These are phyloP conservation scores for Drosophila seguyi DNA, from an alignment of 1,140 invertebrate species.

Conservation along the genomic window DNA sequence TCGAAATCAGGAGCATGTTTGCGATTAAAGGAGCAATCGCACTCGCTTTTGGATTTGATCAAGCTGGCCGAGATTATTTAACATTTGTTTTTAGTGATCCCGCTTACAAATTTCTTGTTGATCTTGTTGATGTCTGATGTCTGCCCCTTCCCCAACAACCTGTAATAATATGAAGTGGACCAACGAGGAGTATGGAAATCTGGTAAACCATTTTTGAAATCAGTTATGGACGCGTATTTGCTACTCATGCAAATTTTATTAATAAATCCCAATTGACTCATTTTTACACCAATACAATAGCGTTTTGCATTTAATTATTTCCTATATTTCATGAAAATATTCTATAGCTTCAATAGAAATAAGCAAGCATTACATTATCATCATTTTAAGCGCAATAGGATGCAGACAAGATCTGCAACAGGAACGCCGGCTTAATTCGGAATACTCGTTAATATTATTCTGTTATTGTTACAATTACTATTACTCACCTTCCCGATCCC, in stretches of 20 bases:
- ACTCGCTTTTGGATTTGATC: slow-evolving; percentile 60
- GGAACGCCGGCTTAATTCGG: too few relatives aligned
- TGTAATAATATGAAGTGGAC: background rate
- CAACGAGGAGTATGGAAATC: background rate
- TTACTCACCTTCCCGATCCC: slow-evolving; percentile 75
- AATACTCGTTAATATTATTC: background rate
- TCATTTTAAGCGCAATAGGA: too few relatives aligned
- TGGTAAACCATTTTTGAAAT: too few relatives aligned
- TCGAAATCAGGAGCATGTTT: background rate
- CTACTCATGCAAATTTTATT: background rate
- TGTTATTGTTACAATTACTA: too few relatives aligned
- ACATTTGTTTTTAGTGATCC: background rate
- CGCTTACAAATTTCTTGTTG: slow-evolving; percentile 46
- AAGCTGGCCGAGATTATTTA: slow-evolving; percentile 53
- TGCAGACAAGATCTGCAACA: too few relatives aligned
- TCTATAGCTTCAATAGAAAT: background rate
- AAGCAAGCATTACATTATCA: too few relatives aligned
- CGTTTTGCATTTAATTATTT: background rate
- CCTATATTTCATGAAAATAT: background rate
- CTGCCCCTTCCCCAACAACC: background rate
- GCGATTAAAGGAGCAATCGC: slow-evolving; percentile 3
- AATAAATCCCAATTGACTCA: background rate
- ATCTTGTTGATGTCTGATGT: background rate
- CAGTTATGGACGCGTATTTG: background rate
- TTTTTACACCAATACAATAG: background rate